Percentiles rank a stretch among this genome's conserved stretches.
Evolutionary conservation across 2,888 invertebrate species (phyloP).

Genomic region (Folsomia candida): DNA sequence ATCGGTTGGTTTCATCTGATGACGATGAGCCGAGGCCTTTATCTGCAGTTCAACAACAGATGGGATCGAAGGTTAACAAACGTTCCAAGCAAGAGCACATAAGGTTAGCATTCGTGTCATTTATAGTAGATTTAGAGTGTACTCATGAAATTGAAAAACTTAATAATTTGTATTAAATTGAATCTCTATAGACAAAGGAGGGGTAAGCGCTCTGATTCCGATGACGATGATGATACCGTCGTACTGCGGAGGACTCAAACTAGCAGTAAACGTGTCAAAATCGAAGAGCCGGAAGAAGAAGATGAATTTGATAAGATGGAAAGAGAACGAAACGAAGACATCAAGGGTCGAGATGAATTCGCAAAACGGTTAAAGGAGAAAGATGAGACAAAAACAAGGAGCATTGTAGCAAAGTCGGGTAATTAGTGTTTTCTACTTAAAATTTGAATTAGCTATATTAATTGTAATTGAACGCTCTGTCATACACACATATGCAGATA

Average conservation of each 20-base stretch:
- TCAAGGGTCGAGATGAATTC: slow-evolving; percentile 92
- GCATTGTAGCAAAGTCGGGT: slow-evolving; percentile 63
- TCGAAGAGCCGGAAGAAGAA: slow-evolving; percentile 53
- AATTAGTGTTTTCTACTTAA: slow-evolving; percentile 35
- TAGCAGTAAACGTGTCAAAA: slow-evolving; percentile 32
- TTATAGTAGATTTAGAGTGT: too few species aligned
- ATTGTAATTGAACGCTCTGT: background rate
- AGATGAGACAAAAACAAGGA: slow-evolving; percentile 84
- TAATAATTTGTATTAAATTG: too few species aligned
- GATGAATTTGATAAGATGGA: slow-evolving; percentile 69
- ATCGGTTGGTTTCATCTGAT: slow-evolving; percentile 55
- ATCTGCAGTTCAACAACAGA: slow-evolving; percentile 17
- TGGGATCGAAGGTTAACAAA: too few species aligned
- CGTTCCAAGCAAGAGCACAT: too few species aligned
- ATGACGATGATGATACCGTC: slow-evolving; percentile 41
- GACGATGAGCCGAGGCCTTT: slow-evolving; percentile 53
- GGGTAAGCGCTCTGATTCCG: slow-evolving; percentile 16
- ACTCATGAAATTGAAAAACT: too few species aligned
- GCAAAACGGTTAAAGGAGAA: slow-evolving; percentile 79
- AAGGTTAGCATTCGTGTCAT: too few species aligned
- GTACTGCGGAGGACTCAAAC: slow-evolving; percentile 21
- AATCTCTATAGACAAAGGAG: background rate
- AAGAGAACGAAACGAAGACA: slow-evolving; percentile 74
- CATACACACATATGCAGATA: slow-evolving; percentile 56
- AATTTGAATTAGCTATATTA: background rate